Conservation (phyloP, 2,113 vertebrate genomes). For the Nibea albiflora region DNA sequence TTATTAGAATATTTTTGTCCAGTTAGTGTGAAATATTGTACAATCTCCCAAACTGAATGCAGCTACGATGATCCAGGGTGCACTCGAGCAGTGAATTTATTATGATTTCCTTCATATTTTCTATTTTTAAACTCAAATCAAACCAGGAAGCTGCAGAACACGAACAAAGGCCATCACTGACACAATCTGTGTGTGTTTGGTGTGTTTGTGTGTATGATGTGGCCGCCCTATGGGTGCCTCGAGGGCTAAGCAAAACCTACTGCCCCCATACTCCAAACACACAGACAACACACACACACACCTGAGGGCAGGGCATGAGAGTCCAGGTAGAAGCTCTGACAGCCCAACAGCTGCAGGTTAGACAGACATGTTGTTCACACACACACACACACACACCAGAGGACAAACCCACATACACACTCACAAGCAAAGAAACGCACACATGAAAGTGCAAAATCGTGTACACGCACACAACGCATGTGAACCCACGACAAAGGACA, state of each 20-base stretch:
- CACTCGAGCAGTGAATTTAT: neutral
- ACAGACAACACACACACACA: slow-evolving; percentile 62
- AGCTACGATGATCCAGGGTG: neutral
- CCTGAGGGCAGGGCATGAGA: slow-evolving; percentile 73
- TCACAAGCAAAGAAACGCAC: slow-evolving; percentile 40
- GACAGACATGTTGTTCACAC: slow-evolving; percentile 65
- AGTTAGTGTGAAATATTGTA: neutral
- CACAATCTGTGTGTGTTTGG: slow-evolving; percentile 10
- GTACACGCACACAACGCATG: slow-evolving; percentile 36
- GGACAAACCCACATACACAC: slow-evolving; percentile 59
- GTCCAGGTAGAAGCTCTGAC: slow-evolving; percentile 74
- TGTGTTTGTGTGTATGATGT: slow-evolving; percentile 41
- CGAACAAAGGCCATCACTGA: slow-evolving; percentile 48
- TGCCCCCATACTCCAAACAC: slow-evolving; percentile 59
- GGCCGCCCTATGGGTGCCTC: slow-evolving; percentile 70
- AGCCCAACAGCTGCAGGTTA: slow-evolving; percentile 78
- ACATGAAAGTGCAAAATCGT: slow-evolving; percentile 45
- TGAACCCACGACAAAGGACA: slow-evolving; percentile 49
- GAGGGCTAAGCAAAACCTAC: slow-evolving; percentile 73
- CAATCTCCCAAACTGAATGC: neutral
- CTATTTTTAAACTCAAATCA: slow-evolving; percentile 42
- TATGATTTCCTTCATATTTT: slow-evolving; percentile 23
- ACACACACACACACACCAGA: slow-evolving; percentile 33
- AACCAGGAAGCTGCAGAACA: slow-evolving; percentile 37
- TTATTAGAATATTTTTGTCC: no score